Evolutionary conservation across 2,113 vertebrate species (phyloP).

Genomic region (Bubo blakistoni): DNA sequence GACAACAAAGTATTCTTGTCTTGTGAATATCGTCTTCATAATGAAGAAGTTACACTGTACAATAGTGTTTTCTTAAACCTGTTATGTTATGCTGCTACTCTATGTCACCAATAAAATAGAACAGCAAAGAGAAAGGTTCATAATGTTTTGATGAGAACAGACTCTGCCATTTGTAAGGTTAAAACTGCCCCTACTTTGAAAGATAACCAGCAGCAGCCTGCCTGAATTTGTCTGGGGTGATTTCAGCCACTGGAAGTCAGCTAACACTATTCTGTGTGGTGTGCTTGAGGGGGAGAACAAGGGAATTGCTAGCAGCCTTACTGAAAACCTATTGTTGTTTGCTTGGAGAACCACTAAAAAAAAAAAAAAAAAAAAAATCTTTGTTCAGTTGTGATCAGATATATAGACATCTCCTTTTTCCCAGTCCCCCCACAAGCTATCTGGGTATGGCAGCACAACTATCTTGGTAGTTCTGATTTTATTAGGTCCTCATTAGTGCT

Average conservation of each 20-base stretch:
- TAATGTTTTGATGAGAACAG: accelerated
- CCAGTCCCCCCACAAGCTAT: background rate
- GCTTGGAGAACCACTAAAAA: background rate
- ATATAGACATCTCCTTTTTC: background rate
- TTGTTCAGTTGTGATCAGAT: background rate
- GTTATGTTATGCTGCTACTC: background rate
- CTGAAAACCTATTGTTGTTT: background rate
- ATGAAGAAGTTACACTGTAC: background rate
- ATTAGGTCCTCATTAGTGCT: background rate
- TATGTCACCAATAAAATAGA: background rate
- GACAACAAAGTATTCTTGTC: background rate
- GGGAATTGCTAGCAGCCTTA: background rate
- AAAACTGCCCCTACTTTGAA: background rate
- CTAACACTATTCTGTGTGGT: accelerated
- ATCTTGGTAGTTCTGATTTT: background rate
- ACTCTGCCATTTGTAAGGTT: background rate
- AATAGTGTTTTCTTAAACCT: background rate
- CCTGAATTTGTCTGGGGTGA: background rate
- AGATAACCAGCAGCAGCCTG: background rate
- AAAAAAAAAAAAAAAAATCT: background rate
- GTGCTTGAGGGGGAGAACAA: too few relatives aligned
- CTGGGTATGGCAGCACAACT: background rate
- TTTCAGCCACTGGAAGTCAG: background rate
- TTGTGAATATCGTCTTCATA: background rate
- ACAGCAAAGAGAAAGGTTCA: background rate